phyloP scores from a whole-genome alignment of 2,888 invertebrate genomes.

The Erebia aethiops region DNA sequence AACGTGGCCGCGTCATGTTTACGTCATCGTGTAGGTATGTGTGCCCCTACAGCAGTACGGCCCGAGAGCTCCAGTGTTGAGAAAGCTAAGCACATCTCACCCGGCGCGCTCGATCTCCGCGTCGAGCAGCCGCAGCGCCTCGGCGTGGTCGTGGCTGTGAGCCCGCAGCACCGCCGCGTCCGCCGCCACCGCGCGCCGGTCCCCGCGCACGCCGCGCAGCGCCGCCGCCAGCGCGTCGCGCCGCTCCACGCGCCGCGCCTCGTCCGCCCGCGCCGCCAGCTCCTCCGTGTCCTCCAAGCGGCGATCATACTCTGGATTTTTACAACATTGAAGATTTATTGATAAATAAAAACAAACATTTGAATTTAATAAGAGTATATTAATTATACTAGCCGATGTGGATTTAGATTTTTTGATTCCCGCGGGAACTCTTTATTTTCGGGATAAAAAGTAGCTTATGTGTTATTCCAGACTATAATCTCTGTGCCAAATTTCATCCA shows the following conservation, averaged over 20 bases:
- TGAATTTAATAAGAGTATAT: too few relatives aligned
- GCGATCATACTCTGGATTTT: conserved; percentile 23
- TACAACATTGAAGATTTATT: neutral
- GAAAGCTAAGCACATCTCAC: conserved; percentile 38
- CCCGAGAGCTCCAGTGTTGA: too few relatives aligned
- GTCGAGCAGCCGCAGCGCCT: conserved; percentile 44
- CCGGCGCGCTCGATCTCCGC: conserved; percentile 49
- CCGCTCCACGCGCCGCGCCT: conserved; percentile 48
- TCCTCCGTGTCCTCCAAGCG: conserved; percentile 58
- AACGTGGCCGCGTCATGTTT: too few relatives aligned
- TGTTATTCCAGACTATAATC: too few relatives aligned
- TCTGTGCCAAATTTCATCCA: too few relatives aligned
- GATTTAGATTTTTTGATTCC: too few relatives aligned
- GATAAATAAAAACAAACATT: too few relatives aligned
- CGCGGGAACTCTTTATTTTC: too few relatives aligned
- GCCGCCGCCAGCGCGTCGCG: conserved; percentile 47
- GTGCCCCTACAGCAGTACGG: too few relatives aligned
- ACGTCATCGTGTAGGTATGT: too few relatives aligned
- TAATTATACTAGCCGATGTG: too few relatives aligned
- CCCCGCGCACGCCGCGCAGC: conserved; percentile 42
- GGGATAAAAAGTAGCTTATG: too few relatives aligned
- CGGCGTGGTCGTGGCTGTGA: conserved; percentile 31
- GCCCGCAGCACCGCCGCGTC: conserved; percentile 18
- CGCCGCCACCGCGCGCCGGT: conserved; percentile 30
- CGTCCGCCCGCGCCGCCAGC: conserved; percentile 56